Conservation (phyloP, 2,797 vertebrate species). For the Aulostomus chinensis region DNA sequence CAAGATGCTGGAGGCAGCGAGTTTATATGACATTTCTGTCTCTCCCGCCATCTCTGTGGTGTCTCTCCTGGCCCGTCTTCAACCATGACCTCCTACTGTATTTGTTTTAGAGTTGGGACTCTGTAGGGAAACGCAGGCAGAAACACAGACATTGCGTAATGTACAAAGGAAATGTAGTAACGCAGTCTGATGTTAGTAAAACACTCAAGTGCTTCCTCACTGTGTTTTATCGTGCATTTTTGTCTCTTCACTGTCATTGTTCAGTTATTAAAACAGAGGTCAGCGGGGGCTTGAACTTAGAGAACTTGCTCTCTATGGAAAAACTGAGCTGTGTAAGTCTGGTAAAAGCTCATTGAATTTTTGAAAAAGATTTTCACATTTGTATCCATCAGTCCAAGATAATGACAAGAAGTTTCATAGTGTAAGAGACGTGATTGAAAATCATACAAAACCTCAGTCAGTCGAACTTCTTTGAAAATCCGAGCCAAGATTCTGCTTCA, state of each 20-base stretch:
- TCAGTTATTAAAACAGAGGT: slow-evolving; percentile 19
- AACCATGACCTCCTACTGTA: slow-evolving; percentile 49
- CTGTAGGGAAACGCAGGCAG: slow-evolving; percentile 34
- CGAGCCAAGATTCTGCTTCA: too few species aligned
- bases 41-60: slow-evolving; percentile 21
- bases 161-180: slow-evolving; percentile 29
- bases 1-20: slow-evolving; percentile 56
- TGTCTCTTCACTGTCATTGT: slow-evolving; percentile 4
- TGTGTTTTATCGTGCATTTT: background rate
- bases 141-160: slow-evolving; percentile 20
- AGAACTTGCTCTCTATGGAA: slow-evolving; percentile 4
- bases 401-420: too few species aligned
- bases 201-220: slow-evolving; percentile 3
- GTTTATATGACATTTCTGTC: slow-evolving; percentile 74
- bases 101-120: slow-evolving; percentile 68
- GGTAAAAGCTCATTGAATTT: too few species aligned
- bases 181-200: slow-evolving; percentile 25
- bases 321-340: too few species aligned
- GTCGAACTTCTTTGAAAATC: too few species aligned
- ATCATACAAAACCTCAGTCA: too few species aligned
- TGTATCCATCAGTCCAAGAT: too few species aligned
- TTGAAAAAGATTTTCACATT: too few species aligned
- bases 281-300: slow-evolving; percentile 14
- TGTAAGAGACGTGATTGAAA: too few species aligned
- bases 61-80: slow-evolving; percentile 57